Conservation (phyloP, 2,797 vertebrate species). For the Sebastolobus alascanus region DNA sequence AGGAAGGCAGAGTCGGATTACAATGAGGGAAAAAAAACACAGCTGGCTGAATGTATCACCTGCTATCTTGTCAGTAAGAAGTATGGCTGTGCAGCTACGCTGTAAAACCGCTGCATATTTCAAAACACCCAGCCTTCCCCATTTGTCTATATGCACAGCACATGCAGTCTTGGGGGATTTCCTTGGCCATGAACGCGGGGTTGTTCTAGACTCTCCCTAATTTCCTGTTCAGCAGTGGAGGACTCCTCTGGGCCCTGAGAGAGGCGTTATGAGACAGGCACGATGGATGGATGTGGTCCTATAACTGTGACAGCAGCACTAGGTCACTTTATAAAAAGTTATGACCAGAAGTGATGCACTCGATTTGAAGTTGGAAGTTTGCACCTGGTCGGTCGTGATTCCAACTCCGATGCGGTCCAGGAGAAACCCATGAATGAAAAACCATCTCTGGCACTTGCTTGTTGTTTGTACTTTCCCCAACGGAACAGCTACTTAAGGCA, state of each 20-base stretch:
- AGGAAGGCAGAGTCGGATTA: constrained; percentile 20
- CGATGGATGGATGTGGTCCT: constrained; percentile 53
- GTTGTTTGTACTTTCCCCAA: constrained; percentile 8
- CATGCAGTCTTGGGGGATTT: constrained; percentile 58
- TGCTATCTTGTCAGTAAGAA: constrained; percentile 57
- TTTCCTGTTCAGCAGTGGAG: constrained; percentile 36
- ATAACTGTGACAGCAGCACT: constrained; percentile 38
- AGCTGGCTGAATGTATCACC: constrained; percentile 48
- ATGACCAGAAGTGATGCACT: constrained; percentile 15
- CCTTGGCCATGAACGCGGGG: constrained; percentile 45
- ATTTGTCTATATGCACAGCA: constrained; percentile 53
- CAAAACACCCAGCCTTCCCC: constrained; percentile 32
- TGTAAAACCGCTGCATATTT: constrained; percentile 57
- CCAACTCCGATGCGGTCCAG: not conserved
- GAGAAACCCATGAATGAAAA: constrained; percentile 15
- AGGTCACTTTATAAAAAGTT: constrained; percentile 59
- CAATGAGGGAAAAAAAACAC: not conserved
- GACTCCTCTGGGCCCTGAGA: constrained; percentile 29
- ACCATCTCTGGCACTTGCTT: not conserved
- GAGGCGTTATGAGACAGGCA: constrained; percentile 23
- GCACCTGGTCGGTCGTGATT: not conserved
- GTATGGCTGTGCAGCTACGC: constrained; percentile 44
- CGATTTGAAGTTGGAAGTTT: constrained; percentile 4
- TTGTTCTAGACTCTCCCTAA: constrained; percentile 29
- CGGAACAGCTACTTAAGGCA: not conserved